Percentiles rank a stretch among this genome's conserved stretches.
phyloP scores from a whole-genome alignment of 2,888 invertebrate species.

The Sminthurinus aureus region DNA sequence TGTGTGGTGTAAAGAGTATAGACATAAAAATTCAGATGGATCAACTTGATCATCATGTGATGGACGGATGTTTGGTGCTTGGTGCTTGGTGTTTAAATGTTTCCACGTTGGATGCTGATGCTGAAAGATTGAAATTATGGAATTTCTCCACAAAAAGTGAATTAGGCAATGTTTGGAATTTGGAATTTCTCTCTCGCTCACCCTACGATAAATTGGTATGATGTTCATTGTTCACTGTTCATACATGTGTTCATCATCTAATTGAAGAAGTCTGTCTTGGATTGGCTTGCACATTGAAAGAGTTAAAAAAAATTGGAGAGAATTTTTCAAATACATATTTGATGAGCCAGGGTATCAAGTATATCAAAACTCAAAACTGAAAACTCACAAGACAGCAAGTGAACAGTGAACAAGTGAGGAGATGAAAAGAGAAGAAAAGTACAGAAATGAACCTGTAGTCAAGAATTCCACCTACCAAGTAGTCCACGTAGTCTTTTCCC shows the following conservation, averaged over 20 bases:
- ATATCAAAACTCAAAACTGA: neutral
- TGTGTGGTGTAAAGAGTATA: slow-evolving; percentile 6
- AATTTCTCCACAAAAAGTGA: slow-evolving; percentile 45
- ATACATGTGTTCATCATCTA: neutral
- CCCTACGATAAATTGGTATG: neutral
- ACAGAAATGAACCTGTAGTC: slow-evolving; percentile 20
- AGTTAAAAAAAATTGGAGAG: neutral
- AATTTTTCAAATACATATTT: neutral
- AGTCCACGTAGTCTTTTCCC: neutral
- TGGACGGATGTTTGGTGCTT: slow-evolving; percentile 39
- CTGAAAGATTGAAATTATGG: slow-evolving; percentile 42
- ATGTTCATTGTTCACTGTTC: neutral
- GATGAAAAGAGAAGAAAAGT: slow-evolving; percentile 23
- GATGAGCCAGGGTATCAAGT: neutral
- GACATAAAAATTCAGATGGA: slow-evolving; percentile 1
- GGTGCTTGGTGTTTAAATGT: neutral
- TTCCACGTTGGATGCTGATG: too few relatives aligned
- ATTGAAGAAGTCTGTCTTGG: neutral
- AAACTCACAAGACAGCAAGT: neutral
- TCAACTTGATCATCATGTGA: slow-evolving; percentile 22
- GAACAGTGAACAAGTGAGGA: neutral
- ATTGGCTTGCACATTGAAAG: neutral
- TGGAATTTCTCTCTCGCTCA: neutral
- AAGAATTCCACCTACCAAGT: slow-evolving; percentile 40
- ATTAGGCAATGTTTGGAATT: slow-evolving; percentile 47